Percentiles rank a stretch among this genome's conserved stretches.
Conservation (phyloP, 1,140 invertebrate genomes). For the Centruroides vittatus region DNA sequence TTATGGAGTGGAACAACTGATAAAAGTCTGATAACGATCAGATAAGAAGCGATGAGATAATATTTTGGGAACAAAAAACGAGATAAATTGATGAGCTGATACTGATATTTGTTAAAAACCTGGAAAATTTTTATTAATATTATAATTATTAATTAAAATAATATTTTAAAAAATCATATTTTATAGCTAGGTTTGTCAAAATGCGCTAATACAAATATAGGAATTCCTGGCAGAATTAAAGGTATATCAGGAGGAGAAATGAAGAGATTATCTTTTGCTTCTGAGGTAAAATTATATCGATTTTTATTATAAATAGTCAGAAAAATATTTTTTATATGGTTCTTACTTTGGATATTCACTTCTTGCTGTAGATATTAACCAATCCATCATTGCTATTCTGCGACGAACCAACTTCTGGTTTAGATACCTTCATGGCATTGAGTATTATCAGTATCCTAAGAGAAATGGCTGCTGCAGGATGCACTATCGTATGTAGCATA, state of each 20-base stretch:
- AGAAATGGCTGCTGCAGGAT: slow-evolving; percentile 53
- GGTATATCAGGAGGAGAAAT: slow-evolving; percentile 92
- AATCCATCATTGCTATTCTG: slow-evolving; percentile 91
- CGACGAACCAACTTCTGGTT: slow-evolving; percentile 87
- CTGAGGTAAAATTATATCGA: slow-evolving; percentile 47
- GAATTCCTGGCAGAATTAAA: slow-evolving; percentile 66
- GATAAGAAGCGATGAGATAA: too few relatives aligned
- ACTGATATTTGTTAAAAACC: too few relatives aligned
- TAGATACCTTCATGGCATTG: slow-evolving; percentile 84
- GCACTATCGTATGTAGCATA: slow-evolving; percentile 86
- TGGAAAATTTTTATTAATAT: too few relatives aligned
- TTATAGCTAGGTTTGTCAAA: slow-evolving; percentile 62
- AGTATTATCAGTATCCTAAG: slow-evolving; percentile 73
- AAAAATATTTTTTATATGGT: not conserved
- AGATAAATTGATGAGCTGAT: too few relatives aligned
- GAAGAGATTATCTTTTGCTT: slow-evolving; percentile 88
- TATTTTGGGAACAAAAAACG: too few relatives aligned
- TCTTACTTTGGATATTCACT: slow-evolving; percentile 14
- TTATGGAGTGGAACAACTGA: too few relatives aligned
- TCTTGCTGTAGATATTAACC: slow-evolving; percentile 54
- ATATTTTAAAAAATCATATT: not conserved
- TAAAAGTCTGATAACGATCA: not conserved
- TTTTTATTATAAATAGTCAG: too few relatives aligned
- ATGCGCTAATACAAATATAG: slow-evolving; percentile 60
- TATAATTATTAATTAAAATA: too few relatives aligned